Base-by-base conservation (phyloP, 2,113 vertebrate species). In the Gymnogyps californianus region DNA sequence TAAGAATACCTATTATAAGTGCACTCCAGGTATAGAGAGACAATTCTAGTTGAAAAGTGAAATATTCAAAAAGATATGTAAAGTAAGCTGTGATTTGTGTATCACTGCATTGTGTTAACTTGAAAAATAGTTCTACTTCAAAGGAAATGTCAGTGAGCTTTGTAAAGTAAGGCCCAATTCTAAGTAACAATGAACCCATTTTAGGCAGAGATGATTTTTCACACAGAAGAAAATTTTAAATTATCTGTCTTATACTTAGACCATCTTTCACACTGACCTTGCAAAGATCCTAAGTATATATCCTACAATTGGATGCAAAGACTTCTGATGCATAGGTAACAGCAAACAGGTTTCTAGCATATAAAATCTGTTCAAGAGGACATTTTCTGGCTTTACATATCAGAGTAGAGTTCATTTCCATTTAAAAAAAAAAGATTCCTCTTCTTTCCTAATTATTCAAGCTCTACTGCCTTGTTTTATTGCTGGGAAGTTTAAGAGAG, bases 1-100 rank as follows among this genome's bases (percentile, higher is more conserved):
- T 94, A 92, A 91, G 90, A 85, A 57, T 81, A 87, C 17, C 51
- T 75, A 26, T 96, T 94, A 84, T 34, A 92, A 89, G 52, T 86
- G 83, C 66, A 87, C 44, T 85, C 32, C 36, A 93, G 80, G 92
- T 97, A 90, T 46, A 78, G 26, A 64, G 58, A 93, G 42, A 78
- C 29, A 91, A 77, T 82, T 18, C 2, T 70, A 75, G 28, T 20
- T 59, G 51, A 95, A 92, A 92, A 74, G 47, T 58, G 59, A 92
- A 90, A 89, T 64, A 90, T 59, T 78, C 13, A 89, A 87, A 88
- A 93, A 67, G 20, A 38, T 58, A 42, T 9, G 4, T 69, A 66
- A 93, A 96, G 83, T 88, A 77, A 86, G 9, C 9, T 59, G 40
- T 87, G 84, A 95, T 90, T 93, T 96, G 87, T 90, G 28, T 93